These are phyloP conservation scores for Machimus rusticus DNA, from an alignment of 2,888 invertebrate genomes.

Conservation along the genomic window DNA sequence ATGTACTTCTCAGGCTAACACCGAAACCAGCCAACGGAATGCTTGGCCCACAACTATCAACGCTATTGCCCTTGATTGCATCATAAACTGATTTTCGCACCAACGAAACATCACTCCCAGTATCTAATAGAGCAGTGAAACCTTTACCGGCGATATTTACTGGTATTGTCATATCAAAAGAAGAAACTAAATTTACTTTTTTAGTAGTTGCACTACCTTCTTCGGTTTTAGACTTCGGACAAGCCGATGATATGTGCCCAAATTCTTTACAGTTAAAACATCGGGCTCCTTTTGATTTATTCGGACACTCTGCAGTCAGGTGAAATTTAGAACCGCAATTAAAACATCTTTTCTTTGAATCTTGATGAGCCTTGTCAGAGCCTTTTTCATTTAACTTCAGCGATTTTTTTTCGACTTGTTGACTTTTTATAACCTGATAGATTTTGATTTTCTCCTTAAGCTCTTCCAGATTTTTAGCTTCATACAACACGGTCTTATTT, in stretches of 20 bases:
- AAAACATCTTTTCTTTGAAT: background rate
- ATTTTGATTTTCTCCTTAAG: too few relatives aligned
- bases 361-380: background rate
- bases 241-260: slow-evolving; percentile 25
- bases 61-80: background rate
- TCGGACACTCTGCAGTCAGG: slow-evolving; percentile 19
- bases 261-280: slow-evolving; percentile 30
- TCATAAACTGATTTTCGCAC: background rate
- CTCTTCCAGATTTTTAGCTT: too few relatives aligned
- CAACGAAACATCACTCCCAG: background rate
- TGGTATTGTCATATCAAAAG: background rate
- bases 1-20: too few relatives aligned
- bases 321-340: background rate
- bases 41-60: background rate
- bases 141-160: too few relatives aligned
- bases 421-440: too few relatives aligned
- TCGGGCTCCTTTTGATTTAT: background rate
- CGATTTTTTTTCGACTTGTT: too few relatives aligned
- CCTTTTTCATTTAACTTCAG: too few relatives aligned
- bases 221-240: background rate
- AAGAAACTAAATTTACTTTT: background rate
- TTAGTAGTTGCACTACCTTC: background rate
- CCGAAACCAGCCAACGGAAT: background rate
- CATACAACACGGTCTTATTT: too few relatives aligned
- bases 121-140: background rate